Evolutionary conservation across 2,888 invertebrate genomes (phyloP).

Genomic region (Drosophila bunnanda): DNA sequence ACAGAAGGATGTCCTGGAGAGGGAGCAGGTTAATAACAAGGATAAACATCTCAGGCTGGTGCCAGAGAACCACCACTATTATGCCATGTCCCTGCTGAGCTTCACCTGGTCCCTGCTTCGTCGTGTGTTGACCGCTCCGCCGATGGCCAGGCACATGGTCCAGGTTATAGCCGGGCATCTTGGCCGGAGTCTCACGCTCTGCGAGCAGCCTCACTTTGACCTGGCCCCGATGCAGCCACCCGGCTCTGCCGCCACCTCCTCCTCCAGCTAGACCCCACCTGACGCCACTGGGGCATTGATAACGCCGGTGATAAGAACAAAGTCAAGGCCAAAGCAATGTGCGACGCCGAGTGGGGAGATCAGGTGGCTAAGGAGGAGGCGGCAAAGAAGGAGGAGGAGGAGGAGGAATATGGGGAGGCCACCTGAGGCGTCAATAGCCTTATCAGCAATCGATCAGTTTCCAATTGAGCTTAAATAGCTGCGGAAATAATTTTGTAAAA

Average conservation of each 20-base stretch:
- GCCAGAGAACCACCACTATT: not conserved
- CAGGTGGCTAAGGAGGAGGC: constrained; percentile 9
- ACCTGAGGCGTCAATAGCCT: constrained; percentile 21
- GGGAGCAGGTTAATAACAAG: too few species aligned
- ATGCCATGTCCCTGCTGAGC: constrained; percentile 1
- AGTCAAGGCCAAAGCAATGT: constrained; percentile 26
- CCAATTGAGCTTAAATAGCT: constrained; percentile 20
- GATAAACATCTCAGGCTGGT: not conserved
- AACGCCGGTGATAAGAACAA: constrained; percentile 19
- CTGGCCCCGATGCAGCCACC: constrained; percentile 30
- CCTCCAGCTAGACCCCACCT: constrained; percentile 20
- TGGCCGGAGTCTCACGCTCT: constrained; percentile 19
- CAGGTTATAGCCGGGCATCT: constrained; percentile 85
- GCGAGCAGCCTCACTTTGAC: constrained; percentile 47
- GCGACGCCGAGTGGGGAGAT: constrained; percentile 20
- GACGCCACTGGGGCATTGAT: constrained; percentile 24
- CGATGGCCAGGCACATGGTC: constrained; percentile 81
- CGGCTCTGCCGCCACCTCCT: not conserved
- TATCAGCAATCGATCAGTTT: constrained; percentile 27
- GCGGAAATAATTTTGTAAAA: not conserved
- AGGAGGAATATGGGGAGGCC: not conserved
- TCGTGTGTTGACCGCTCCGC: constrained; percentile 87
- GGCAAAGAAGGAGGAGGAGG: not conserved
- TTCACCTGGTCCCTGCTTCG: constrained; percentile 22
- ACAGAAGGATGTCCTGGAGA: not conserved